phyloP scores from a whole-genome alignment of 2,797 vertebrate genomes.

The Sebastes cheni region DNA sequence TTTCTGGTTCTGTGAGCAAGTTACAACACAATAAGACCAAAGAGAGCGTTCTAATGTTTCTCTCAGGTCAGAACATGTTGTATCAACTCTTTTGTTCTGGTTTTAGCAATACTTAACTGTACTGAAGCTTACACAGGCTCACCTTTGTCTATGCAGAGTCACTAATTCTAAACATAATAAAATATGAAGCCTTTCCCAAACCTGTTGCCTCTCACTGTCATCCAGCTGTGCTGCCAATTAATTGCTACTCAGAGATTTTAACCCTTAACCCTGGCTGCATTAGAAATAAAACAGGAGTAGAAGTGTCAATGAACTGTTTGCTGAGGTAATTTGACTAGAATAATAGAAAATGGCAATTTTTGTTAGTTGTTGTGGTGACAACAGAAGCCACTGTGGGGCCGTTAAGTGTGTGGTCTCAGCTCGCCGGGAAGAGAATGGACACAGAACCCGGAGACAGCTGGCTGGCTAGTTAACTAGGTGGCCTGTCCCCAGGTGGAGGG shows the following conservation, averaged over 20 bases:
- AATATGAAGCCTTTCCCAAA: conserved; percentile 18
- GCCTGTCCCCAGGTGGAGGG: no score
- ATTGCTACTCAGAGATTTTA: neutral
- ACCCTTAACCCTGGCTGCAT: neutral
- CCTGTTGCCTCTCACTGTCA: neutral
- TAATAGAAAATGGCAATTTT: no score
- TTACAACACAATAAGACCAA: neutral
- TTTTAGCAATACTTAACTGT: neutral
- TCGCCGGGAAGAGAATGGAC: no score
- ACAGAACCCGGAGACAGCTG: no score
- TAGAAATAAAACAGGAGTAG: neutral
- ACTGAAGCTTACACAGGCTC: conserved; percentile 1
- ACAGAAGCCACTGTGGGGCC: no score
- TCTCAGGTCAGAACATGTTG: conserved; percentile 43
- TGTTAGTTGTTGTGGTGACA: no score
- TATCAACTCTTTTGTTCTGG: neutral
- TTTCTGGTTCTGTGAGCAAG: neutral
- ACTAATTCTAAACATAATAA: conserved; percentile 30
- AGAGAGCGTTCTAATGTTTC: neutral
- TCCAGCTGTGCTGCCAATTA: neutral
- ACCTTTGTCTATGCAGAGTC: conserved; percentile 10
- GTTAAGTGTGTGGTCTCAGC: no score
- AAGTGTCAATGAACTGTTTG: no score
- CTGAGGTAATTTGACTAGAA: no score
- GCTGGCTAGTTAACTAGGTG: no score